Conservation (phyloP, 2,113 vertebrate genomes). For the Anguilla rostrata region DNA sequence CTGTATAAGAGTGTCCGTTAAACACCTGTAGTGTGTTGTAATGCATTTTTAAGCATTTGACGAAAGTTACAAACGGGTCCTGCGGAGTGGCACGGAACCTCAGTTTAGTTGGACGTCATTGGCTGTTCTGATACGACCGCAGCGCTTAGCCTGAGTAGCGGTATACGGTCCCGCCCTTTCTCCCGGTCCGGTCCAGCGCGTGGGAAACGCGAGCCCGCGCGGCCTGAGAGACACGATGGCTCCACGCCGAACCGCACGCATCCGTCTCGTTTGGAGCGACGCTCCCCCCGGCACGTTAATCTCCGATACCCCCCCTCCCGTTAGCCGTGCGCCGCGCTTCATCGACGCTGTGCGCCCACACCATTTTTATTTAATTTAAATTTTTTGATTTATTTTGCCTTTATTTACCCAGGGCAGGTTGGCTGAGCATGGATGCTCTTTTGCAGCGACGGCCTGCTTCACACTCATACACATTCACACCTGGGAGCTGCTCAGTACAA, state of each 20-base stretch:
- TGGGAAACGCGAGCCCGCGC: not conserved
- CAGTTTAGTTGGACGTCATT: not conserved
- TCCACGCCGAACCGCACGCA: slow-evolving; percentile 15
- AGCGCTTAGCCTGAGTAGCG: not conserved
- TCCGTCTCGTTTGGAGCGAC: slow-evolving; percentile 23
- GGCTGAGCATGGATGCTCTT: too few species aligned
- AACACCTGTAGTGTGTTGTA: too few species aligned
- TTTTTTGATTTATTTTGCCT: too few species aligned
- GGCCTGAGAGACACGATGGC: not conserved
- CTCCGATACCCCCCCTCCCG: slow-evolving; percentile 1
- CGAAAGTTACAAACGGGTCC: too few species aligned
- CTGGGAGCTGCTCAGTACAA: too few species aligned
- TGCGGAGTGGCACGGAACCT: not conserved
- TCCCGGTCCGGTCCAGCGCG: not conserved
- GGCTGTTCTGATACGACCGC: not conserved
- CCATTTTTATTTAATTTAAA: not conserved
- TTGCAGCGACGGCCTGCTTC: too few species aligned
- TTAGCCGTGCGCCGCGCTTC: not conserved
- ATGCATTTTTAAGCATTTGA: too few species aligned
- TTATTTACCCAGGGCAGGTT: too few species aligned
- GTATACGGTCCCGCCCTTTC: not conserved
- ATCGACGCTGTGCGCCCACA: not conserved
- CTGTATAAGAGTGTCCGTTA: too few species aligned
- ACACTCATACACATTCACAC: too few species aligned
- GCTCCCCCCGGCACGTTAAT: slow-evolving; percentile 32